A percentile compares a stretch with the other conserved stretches of the same genome.
phyloP scores from a whole-genome alignment of 2,797 vertebrate genomes.

The Fundulus diaphanus region DNA sequence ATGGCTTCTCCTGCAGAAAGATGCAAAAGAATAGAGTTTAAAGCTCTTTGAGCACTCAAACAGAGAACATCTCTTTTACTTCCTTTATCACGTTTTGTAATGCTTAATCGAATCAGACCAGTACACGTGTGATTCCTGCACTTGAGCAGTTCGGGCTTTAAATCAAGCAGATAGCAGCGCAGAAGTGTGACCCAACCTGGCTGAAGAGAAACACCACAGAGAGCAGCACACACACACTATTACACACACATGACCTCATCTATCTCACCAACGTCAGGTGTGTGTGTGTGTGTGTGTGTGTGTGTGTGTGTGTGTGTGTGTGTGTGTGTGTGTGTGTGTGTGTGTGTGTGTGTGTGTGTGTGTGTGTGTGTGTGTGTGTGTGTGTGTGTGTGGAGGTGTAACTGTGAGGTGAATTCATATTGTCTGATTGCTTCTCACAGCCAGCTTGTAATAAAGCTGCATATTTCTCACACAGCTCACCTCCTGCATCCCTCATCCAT shows the following conservation, averaged over 20 bases:
- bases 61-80: no score
- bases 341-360: no score
- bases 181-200: constrained; percentile 16
- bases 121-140: neutral
- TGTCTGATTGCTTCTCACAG: constrained; percentile 23
- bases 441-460: neutral
- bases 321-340: no score
- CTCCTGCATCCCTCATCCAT: neutral
- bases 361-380: no score
- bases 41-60: no score
- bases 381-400: no score
- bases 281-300: no score
- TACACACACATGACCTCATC: constrained; percentile 25
- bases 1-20: no score
- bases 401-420: constrained; percentile 55
- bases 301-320: no score
- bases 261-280: constrained; percentile 10
- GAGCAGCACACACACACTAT: constrained; percentile 9
- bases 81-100: no score
- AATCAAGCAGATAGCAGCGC: constrained; percentile 2
- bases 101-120: no score
- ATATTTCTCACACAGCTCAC: neutral
- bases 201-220: constrained; percentile 17
- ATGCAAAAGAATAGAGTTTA: no score
- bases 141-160: neutral